Evolutionary conservation across 2,888 invertebrate species (phyloP).

Genomic region (Baronia brevicornis): DNA sequence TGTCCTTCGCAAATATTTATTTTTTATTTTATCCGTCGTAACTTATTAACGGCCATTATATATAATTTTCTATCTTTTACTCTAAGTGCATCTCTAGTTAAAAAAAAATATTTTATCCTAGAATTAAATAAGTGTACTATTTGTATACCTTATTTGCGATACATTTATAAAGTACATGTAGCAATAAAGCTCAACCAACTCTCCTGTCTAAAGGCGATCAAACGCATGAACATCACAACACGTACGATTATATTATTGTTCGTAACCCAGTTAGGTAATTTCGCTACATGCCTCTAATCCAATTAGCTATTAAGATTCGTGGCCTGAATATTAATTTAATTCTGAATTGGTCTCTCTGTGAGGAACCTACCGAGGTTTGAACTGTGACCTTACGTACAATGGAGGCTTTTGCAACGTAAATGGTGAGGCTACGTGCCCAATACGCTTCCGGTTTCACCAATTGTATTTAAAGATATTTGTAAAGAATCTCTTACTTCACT

Average conservation of each 20-base stretch:
- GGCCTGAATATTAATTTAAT: conserved; percentile 69
- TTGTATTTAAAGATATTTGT: conserved; percentile 7
- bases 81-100: no score
- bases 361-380: conserved; percentile 36
- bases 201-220: conserved; percentile 27
- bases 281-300: conserved; percentile 72
- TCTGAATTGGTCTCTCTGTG: conserved; percentile 53
- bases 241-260: conserved; percentile 56
- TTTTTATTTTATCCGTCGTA: no score
- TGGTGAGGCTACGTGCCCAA: conserved; percentile 14
- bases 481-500: conserved; percentile 5
- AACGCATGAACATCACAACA: conserved; percentile 29
- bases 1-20: no score
- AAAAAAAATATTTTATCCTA: no score
- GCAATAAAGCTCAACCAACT: conserved; percentile 30
- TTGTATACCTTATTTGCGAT: no score
- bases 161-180: conserved; percentile 51
- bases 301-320: conserved; percentile 75
- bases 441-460: conserved; percentile 10
- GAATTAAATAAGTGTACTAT: no score
- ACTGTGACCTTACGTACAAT: conserved; percentile 52
- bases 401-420: conserved; percentile 16
- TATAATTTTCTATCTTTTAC: no score
- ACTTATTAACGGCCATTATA: no score
- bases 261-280: conserved; percentile 70